Conservation (phyloP, 2,113 vertebrate species). For the Dicentrarchus labrax region DNA sequence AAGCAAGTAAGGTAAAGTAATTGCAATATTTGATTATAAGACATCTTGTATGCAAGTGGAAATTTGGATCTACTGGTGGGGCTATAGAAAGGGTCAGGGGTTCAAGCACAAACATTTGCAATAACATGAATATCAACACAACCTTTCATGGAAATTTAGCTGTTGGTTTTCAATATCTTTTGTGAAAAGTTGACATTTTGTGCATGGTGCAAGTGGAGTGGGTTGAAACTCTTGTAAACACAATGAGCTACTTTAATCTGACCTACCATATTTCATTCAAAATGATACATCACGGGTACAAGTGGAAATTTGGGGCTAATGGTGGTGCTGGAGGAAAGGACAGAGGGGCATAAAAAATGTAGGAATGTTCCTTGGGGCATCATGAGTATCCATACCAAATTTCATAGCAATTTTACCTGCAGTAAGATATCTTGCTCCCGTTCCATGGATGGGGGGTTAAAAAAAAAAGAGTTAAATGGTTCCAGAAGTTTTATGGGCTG, state of each 20-base stretch:
- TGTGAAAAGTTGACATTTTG: neutral
- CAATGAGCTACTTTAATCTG: neutral
- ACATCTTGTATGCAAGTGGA: neutral
- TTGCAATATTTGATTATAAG: neutral
- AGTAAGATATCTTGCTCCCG: neutral
- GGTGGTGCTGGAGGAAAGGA: neutral
- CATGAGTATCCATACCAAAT: neutral
- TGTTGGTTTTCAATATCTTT: neutral
- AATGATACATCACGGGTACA: neutral
- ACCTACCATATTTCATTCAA: neutral
- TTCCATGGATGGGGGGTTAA: neutral
- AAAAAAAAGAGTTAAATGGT: neutral
- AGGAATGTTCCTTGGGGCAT: neutral
- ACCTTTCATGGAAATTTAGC: neutral
- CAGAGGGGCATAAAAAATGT: neutral
- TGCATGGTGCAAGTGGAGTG: neutral
- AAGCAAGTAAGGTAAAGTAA: no score
- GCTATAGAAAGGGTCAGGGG: neutral
- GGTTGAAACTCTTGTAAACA: neutral
- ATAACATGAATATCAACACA: neutral
- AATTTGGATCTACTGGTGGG: neutral
- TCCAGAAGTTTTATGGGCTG: conserved; percentile 31
- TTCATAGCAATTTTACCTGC: neutral
- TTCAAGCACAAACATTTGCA: neutral
- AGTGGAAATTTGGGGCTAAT: neutral